A percentile compares a stretch with the other conserved stretches of the same genome.
Evolutionary conservation across 2,888 invertebrate genomes (phyloP).

Genomic region (Noctua comes): DNA sequence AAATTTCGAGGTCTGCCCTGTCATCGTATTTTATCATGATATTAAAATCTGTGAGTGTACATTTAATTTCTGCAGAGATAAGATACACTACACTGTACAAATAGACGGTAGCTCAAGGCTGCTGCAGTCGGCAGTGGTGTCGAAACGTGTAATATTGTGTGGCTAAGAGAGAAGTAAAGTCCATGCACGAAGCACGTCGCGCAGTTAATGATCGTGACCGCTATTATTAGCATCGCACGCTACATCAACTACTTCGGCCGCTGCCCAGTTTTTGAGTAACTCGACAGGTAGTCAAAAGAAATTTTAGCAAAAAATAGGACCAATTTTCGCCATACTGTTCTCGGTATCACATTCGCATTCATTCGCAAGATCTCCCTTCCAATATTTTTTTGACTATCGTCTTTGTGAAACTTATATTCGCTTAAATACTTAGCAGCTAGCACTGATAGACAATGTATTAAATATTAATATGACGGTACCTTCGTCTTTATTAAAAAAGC

Average conservation of each 20-base stretch:
- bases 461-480: background rate
- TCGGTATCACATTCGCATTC: background rate
- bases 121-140: slow-evolving; percentile 4
- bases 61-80: slow-evolving; percentile 31
- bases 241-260: background rate
- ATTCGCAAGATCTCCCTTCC: background rate
- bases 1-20: background rate
- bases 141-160: background rate
- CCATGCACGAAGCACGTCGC: slow-evolving; percentile 14
- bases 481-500: too few species aligned
- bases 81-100: slow-evolving; percentile 25
- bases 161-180: slow-evolving; percentile 20
- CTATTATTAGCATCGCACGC: slow-evolving; percentile 29
- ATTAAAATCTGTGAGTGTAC: slow-evolving; percentile 20
- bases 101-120: slow-evolving; percentile 5
- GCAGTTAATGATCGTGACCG: slow-evolving; percentile 34
- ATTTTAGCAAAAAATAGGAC: background rate
- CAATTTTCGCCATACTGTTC: background rate
- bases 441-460: background rate
- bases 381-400: background rate
- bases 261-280: background rate
- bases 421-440: background rate
- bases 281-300: background rate
- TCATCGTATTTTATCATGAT: slow-evolving; percentile 1
- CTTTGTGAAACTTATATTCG: background rate